Percentiles rank a stretch among this genome's conserved stretches.
Conservation (phyloP, 2,888 invertebrate species). For the Amphipoea oculea region DNA sequence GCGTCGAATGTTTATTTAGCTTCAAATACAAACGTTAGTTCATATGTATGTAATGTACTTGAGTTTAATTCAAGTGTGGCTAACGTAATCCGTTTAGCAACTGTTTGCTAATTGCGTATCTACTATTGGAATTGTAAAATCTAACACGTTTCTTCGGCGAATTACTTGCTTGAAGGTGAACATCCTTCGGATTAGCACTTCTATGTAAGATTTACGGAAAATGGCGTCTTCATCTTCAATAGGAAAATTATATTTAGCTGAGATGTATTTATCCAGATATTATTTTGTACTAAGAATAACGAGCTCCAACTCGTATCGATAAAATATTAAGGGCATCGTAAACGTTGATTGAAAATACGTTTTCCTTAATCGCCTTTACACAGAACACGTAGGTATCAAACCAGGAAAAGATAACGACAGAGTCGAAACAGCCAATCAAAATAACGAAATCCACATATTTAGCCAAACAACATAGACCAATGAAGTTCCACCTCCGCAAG, state of each 20-base stretch:
- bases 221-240: not conserved
- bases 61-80: constrained; percentile 40
- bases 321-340: not conserved
- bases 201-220: constrained; percentile 25
- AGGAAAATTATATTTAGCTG: constrained; percentile 1
- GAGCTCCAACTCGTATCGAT: not conserved
- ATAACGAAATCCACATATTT: constrained; percentile 31
- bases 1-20: constrained; percentile 35
- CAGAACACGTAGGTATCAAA: not conserved
- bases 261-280: not conserved
- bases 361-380: not conserved
- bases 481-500: constrained; percentile 34
- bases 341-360: not conserved
- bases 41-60: constrained; percentile 27
- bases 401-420: not conserved
- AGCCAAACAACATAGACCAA: constrained; percentile 22
- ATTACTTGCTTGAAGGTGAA: constrained; percentile 46
- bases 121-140: constrained; percentile 45
- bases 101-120: constrained; percentile 14
- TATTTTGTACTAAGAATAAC: not conserved
- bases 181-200: constrained; percentile 26
- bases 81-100: constrained; percentile 57
- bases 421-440: constrained; percentile 12
- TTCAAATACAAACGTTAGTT: constrained; percentile 11
- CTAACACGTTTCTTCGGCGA: constrained; percentile 18